A percentile compares a stretch with the other conserved stretches of the same genome.
Conservation (phyloP, 1,140 invertebrate species). For the Phocides pigmalion region DNA sequence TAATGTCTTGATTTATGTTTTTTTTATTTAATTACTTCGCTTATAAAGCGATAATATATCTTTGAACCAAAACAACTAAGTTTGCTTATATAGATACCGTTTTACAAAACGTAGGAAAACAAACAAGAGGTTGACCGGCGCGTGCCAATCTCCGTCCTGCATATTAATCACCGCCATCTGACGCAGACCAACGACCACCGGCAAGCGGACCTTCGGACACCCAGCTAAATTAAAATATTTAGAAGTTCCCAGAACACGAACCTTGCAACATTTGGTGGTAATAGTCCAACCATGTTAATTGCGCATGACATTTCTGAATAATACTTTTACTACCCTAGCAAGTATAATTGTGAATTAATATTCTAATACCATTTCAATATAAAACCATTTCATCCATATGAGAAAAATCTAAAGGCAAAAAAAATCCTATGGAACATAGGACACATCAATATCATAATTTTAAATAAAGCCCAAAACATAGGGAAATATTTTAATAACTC, state of each 20-base stretch:
- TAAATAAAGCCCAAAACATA: no score
- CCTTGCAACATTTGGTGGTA: conserved; percentile 62
- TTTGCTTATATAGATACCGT: neutral
- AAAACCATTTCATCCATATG: no score
- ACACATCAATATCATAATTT: no score
- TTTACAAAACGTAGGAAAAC: conserved; percentile 18
- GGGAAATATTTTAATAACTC: no score
- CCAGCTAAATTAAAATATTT: conserved; percentile 75
- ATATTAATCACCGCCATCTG: conserved; percentile 79
- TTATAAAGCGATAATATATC: no score
- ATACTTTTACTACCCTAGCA: no score
- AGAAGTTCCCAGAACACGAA: conserved; percentile 36
- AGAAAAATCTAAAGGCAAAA: no score
- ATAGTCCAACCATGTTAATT: conserved; percentile 47
- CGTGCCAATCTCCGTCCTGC: conserved; percentile 61
- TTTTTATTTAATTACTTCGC: no score
- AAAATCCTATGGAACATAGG: no score
- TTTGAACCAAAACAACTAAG: neutral
- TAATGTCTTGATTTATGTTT: no score
- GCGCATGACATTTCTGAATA: conserved; percentile 28
- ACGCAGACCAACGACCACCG: conserved; percentile 39
- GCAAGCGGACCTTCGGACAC: conserved; percentile 51
- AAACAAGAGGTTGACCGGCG: conserved; percentile 29
- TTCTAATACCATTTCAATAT: no score
- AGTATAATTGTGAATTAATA: no score